phyloP scores from a whole-genome alignment of 2,797 vertebrate species.

The Malacoctenus gilli region DNA sequence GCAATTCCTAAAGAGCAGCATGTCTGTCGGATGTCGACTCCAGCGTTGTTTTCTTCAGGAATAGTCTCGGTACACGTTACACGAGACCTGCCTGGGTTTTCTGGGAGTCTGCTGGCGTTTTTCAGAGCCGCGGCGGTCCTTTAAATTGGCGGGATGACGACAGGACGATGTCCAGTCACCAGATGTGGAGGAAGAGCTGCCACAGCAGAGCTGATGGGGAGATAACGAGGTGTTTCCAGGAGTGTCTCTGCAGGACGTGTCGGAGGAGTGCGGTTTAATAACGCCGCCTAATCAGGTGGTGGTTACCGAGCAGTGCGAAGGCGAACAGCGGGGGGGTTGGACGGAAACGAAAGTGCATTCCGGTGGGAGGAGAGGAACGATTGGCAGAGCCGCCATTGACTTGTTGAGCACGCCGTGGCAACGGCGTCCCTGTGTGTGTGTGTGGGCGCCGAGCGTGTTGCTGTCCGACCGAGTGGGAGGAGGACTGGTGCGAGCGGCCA shows the following conservation, averaged over 20 bases:
- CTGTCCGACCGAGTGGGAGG: constrained; percentile 41
- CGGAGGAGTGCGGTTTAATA: constrained; percentile 37
- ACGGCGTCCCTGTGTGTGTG: constrained; percentile 11
- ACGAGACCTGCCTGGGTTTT: constrained; percentile 26
- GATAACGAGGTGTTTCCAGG: constrained; percentile 65
- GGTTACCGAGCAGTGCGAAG: constrained; percentile 47
- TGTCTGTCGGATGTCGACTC: constrained; percentile 4
- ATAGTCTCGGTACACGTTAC: constrained; percentile 45
- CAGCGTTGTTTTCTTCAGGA: constrained; percentile 23
- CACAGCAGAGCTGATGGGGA: constrained; percentile 46
- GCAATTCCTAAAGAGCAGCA: constrained; percentile 16
- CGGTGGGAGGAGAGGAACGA: constrained; percentile 25
- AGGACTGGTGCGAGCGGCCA: constrained; percentile 20
- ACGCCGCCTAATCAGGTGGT: constrained; percentile 59
- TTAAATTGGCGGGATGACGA: constrained; percentile 52
- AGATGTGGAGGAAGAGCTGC: constrained; percentile 40
- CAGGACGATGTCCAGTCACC: constrained; percentile 51
- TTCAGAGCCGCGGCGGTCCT: constrained; percentile 25
- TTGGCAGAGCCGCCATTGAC: constrained; percentile 41
- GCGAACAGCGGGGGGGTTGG: constrained; percentile 30
- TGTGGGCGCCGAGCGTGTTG: constrained; percentile 3
- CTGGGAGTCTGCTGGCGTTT: constrained; percentile 41
- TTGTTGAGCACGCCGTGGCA: constrained; percentile 19
- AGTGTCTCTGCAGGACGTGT: constrained; percentile 46
- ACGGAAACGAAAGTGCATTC: constrained; percentile 28